Evolutionary conservation across 2,113 vertebrate genomes (phyloP).

Genomic region (Pseudopipra pipra): DNA sequence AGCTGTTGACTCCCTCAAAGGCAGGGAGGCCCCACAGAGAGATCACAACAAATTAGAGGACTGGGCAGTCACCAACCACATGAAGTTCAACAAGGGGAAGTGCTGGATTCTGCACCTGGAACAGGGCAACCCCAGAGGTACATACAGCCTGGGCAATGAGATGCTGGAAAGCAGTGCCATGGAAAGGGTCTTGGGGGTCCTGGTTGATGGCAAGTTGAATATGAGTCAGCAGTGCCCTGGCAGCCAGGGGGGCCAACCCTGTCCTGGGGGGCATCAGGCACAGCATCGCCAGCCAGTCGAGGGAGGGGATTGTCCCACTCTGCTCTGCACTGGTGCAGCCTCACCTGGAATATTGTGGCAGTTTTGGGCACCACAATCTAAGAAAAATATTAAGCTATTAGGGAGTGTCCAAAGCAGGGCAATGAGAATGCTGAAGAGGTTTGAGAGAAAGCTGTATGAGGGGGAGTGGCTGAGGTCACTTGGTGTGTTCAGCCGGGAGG

Average conservation of each 20-base stretch:
- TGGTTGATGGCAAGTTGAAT: neutral
- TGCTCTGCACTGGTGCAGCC: neutral
- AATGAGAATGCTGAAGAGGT: neutral
- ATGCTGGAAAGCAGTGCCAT: neutral
- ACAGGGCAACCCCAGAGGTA: neutral
- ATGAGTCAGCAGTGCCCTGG: neutral
- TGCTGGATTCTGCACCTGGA: neutral
- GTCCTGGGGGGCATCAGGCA: neutral
- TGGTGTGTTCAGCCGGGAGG: neutral
- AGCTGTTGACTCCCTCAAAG: neutral
- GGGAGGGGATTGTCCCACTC: neutral
- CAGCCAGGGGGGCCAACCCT: neutral
- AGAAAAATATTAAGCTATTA: neutral
- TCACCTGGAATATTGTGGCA: neutral
- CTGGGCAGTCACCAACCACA: neutral
- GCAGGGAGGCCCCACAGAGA: neutral
- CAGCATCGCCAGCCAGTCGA: neutral
- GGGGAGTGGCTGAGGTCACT: neutral
- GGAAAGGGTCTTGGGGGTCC: neutral
- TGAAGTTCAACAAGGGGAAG: neutral
- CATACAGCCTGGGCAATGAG: neutral
- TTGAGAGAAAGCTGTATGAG: neutral
- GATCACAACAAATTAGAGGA: neutral
- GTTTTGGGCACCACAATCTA: neutral
- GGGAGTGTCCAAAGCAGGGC: neutral